These are phyloP conservation scores for Heliothis subflexa DNA, from an alignment of 1,140 invertebrate genomes.

Conservation along the genomic window DNA sequence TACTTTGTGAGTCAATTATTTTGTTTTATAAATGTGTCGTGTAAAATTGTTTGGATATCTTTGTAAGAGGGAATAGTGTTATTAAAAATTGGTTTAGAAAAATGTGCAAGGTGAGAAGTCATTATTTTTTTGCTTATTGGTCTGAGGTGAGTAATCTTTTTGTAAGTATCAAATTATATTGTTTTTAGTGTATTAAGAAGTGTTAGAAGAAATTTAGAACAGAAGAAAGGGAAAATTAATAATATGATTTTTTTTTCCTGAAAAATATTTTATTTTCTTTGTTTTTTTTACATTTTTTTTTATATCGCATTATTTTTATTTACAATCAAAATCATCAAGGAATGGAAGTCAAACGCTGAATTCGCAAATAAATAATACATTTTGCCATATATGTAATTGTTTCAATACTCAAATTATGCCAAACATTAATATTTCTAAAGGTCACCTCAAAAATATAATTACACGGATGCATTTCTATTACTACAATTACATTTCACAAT, in stretches of 20 bases:
- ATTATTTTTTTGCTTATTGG: too few relatives aligned
- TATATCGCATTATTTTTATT: background rate
- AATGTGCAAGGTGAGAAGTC: too few relatives aligned
- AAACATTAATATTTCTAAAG: too few relatives aligned
- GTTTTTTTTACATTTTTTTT: background rate
- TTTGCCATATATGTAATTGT: background rate
- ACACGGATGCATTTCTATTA: too few relatives aligned
- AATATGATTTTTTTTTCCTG: background rate
- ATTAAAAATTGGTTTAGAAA: too few relatives aligned
- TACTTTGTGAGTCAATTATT: conserved; percentile 24
- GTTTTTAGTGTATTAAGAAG: too few relatives aligned
- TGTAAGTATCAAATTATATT: too few relatives aligned
- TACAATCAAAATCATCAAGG: background rate
- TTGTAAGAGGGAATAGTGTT: background rate
- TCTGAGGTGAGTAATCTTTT: too few relatives aligned
- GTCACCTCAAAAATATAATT: too few relatives aligned
- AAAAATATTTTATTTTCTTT: conserved; percentile 7
- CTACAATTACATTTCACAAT: too few relatives aligned
- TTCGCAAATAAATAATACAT: conserved; percentile 32
- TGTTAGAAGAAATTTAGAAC: background rate
- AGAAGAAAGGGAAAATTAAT: conserved; percentile 18
- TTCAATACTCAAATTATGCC: too few relatives aligned
- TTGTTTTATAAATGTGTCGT: background rate
- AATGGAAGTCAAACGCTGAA: conserved; percentile 51
- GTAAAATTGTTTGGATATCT: background rate